Evolutionary conservation across 2,888 invertebrate genomes (phyloP).

Genomic region (Pardosa pseudoannulata): DNA sequence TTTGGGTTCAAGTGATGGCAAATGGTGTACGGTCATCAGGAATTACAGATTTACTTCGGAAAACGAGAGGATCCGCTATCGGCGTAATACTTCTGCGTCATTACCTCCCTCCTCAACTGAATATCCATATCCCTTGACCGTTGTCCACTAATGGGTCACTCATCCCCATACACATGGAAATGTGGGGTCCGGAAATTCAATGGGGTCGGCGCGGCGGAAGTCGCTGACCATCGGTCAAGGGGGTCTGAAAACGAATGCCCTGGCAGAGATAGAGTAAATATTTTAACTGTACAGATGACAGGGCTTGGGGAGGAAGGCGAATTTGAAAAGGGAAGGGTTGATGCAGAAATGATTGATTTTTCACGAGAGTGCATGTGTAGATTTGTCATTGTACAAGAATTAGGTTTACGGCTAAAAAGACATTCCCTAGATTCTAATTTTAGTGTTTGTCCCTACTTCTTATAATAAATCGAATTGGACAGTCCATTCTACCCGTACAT

Average conservation of each 20-base stretch:
- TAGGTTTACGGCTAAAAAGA: too few relatives aligned
- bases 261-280: constrained; percentile 56
- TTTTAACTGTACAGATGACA: constrained; percentile 46
- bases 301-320: neutral
- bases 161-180: constrained; percentile 70
- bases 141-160: constrained; percentile 65
- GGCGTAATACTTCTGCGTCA: constrained; percentile 38
- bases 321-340: neutral
- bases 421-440: too few relatives aligned
- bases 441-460: too few relatives aligned
- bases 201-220: constrained; percentile 51
- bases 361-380: constrained; percentile 15
- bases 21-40: neutral
- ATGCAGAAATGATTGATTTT: constrained; percentile 12
- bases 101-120: constrained; percentile 19
- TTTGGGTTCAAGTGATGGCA: too few relatives aligned
- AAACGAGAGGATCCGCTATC: neutral
- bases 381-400: neutral
- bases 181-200: constrained; percentile 67
- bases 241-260: constrained; percentile 54
- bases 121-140: constrained; percentile 43
- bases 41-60: neutral
- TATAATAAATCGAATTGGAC: too few relatives aligned
- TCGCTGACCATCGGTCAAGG: constrained; percentile 67
- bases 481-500: too few relatives aligned